Evolutionary conservation across 1,140 invertebrate species (phyloP).

Genomic region (Leptoteleia sp.): DNA sequence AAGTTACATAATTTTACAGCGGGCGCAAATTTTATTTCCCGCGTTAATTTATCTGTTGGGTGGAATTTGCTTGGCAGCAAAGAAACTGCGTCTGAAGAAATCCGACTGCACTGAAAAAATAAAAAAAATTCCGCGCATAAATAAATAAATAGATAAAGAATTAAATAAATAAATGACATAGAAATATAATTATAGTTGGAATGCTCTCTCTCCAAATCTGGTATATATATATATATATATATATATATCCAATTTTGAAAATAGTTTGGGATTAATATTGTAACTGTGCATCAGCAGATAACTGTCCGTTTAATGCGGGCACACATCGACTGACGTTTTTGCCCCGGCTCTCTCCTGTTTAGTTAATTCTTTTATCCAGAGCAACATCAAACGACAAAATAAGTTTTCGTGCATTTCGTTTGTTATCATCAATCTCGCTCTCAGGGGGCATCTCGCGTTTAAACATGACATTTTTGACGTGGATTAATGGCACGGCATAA

Average conservation of each 20-base stretch:
- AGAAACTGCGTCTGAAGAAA: too few relatives aligned
- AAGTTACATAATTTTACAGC: too few relatives aligned
- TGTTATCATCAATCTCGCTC: neutral
- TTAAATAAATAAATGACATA: too few relatives aligned
- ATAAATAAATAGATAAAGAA: too few relatives aligned
- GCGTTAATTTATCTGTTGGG: too few relatives aligned
- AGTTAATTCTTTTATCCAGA: conserved; percentile 8
- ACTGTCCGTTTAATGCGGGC: neutral
- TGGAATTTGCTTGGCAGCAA: too few relatives aligned
- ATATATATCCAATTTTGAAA: conserved; percentile 10
- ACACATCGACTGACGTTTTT: conserved; percentile 1
- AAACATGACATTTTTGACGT: neutral
- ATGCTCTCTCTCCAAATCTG: too few relatives aligned
- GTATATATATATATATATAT: too few relatives aligned
- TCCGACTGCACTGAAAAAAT: too few relatives aligned
- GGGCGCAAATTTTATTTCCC: too few relatives aligned
- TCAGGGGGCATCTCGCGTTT: neutral
- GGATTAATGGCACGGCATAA: neutral
- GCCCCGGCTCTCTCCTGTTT: conserved; percentile 4
- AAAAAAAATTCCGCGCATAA: too few relatives aligned
- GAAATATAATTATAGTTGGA: too few relatives aligned
- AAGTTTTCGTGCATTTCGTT: neutral
- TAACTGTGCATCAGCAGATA: conserved; percentile 11
- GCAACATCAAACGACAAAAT: neutral
- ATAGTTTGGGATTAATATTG: neutral